Base-by-base conservation (phyloP, 2,888 invertebrate genomes). In the Cheilosia vulpina region DNA sequence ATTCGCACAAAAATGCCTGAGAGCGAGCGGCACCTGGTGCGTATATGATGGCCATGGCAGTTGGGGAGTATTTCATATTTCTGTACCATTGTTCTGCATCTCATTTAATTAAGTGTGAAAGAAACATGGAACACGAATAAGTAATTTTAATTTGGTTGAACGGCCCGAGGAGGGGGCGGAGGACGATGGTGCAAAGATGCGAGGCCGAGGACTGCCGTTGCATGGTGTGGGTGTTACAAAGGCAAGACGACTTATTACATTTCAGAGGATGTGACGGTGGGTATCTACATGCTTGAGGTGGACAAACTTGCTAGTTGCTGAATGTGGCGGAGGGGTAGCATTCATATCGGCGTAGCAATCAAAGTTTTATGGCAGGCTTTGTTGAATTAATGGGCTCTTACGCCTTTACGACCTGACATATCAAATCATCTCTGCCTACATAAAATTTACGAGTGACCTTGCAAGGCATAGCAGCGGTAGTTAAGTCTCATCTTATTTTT, bases 101-200 rank as follows among this genome's bases (percentile, higher is more conserved):
- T 77, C 77, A 77, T 81, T 85, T 84, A 84, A 85, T 85, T 85
- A 85, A 81, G 85, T 85, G 84, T 76, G 84, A 80, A 84, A 65
- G 80, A 71, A 84, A 84, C 80, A 84, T 75, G 80, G 71, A 84
- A 69, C 84, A 79, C 75, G 80, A 80, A 80, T 75, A 80, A 80
- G 84, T 84, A 80, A 80, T 80, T 84, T 84, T 71, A 58, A 73
- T 43, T 69, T 71, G 47, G 43, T 58, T 45, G 72, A 73, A 79
- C 41, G 45, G 21, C 72, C 21, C 13, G 7, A 45, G 50, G 45
- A 7, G 19, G 43, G 19, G 45, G 19, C 21, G 24, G 15, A 7
- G 41, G 47, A 55, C 13, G n/a, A 68, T 24, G 58, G 50, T 52
- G 60, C 63, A 81, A 63, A 45, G 73, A 62, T 55, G 73, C 52